A percentile compares a stretch with the other conserved stretches of the same genome.
These are phyloP conservation scores for Hyperoplus immaculatus DNA, from an alignment of 2,797 vertebrate species.

Conservation along the genomic window DNA sequence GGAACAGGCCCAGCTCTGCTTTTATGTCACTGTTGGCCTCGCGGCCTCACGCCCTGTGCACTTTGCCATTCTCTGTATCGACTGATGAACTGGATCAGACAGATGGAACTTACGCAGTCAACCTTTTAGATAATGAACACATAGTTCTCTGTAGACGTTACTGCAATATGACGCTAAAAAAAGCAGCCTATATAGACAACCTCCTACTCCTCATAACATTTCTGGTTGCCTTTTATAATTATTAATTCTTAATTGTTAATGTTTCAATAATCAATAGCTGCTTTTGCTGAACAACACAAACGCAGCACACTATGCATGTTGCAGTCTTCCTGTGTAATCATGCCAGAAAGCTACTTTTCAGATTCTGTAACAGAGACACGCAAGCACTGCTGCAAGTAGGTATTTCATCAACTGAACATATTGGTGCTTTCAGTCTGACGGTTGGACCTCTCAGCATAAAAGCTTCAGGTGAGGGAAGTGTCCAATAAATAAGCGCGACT, in stretches of 20 bases:
- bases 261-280: conserved; percentile 22
- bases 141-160: not conserved
- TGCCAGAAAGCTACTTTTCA: not conserved
- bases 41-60: conserved; percentile 4
- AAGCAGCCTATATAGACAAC: not conserved
- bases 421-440: not conserved
- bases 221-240: conserved; percentile 10
- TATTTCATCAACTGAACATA: not conserved
- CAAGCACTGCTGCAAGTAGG: not conserved
- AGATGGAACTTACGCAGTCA: not conserved
- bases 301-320: not conserved
- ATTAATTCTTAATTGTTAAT: conserved; percentile 39
- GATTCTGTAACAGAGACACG: not conserved
- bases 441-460: not conserved
- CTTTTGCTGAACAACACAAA: conserved; percentile 1
- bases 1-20: conserved; percentile 8
- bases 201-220: not conserved
- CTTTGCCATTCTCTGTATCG: not conserved
- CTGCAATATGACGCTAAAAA: conserved; percentile 20
- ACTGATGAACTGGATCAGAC: conserved; percentile 10
- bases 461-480: not conserved
- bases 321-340: conserved; percentile 1
- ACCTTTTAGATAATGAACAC: not conserved
- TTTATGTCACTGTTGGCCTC: not conserved
- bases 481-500: not conserved